These are phyloP conservation scores for Oscheius sp. DNA, from an alignment of 2,888 invertebrate species.

Conservation along the genomic window DNA sequence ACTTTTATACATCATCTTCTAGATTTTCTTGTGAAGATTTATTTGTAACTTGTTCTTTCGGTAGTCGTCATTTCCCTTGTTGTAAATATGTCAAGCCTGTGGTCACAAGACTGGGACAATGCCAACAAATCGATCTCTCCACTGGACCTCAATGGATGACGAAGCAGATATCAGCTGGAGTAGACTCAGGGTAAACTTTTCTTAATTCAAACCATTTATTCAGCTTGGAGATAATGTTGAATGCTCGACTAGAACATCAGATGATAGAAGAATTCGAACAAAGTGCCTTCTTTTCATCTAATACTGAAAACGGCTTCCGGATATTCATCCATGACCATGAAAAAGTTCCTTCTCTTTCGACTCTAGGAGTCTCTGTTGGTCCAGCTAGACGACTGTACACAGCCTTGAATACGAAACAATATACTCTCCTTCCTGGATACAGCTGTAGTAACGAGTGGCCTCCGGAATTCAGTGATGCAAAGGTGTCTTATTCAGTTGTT, in stretches of 20 bases:
- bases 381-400: conserved; percentile 52
- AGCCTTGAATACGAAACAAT: conserved; percentile 45
- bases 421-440: conserved; percentile 51
- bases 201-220: neutral
- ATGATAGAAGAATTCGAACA: conserved; percentile 26
- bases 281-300: conserved; percentile 52
- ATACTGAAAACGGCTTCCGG: conserved; percentile 64
- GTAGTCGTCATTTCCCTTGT: conserved; percentile 52
- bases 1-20: no score
- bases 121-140: conserved; percentile 54
- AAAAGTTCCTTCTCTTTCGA: conserved; percentile 53
- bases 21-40: conserved; percentile 55
- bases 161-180: conserved; percentile 59
- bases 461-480: conserved; percentile 27
- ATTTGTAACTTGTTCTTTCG: conserved; percentile 60
- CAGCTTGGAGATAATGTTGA: conserved; percentile 36
- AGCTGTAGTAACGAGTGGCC: conserved; percentile 56
- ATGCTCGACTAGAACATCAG: conserved; percentile 33
- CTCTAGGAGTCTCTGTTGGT: conserved; percentile 65
- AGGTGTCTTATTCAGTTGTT: conserved; percentile 44
- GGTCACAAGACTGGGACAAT: conserved; percentile 63
- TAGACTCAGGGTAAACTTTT: conserved; percentile 49
- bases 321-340: conserved; percentile 60
- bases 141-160: conserved; percentile 57
- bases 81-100: conserved; percentile 60